Percentiles rank a stretch among this genome's conserved stretches.
Evolutionary conservation across 2,113 vertebrate species (phyloP).

Genomic region (Ciconia stormi): DNA sequence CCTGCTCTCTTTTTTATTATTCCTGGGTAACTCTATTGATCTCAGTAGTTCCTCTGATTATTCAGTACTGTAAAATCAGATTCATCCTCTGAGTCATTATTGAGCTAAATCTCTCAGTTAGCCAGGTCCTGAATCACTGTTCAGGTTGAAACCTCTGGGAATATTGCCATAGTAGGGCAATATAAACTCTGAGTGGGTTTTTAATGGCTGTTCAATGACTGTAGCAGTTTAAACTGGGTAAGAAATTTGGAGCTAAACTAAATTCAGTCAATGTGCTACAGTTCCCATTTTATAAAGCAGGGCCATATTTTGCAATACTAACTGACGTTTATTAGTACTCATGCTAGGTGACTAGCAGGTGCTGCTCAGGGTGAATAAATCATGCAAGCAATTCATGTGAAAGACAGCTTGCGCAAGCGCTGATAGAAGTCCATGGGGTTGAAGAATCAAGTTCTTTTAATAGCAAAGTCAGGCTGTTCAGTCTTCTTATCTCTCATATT

Average conservation of each 20-base stretch:
- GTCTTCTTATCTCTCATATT: conserved; percentile 49
- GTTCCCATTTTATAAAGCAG: not conserved
- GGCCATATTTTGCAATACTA: not conserved
- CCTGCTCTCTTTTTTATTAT: not conserved
- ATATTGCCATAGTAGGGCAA: not conserved
- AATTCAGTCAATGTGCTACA: not conserved
- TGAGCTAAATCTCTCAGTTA: conserved; percentile 18
- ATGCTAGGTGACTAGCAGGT: not conserved
- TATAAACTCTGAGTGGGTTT: conserved; percentile 2
- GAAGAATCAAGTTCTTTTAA: conserved; percentile 40
- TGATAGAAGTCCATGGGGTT: not conserved
- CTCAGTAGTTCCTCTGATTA: not conserved
- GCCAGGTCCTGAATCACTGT: conserved; percentile 22
- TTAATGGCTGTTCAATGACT: conserved; percentile 24
- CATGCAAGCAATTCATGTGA: not conserved
- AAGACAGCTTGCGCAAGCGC: not conserved
- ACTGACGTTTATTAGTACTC: not conserved
- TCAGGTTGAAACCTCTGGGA: conserved; percentile 23
- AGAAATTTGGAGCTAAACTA: not conserved
- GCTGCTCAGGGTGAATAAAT: conserved; percentile 50
- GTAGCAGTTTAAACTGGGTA: not conserved
- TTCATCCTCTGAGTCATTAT: conserved; percentile 10
- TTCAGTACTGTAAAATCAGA: not conserved
- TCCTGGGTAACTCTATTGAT: conserved; percentile 10
- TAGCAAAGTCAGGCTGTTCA: conserved; percentile 12